phyloP scores from a whole-genome alignment of 2,113 vertebrate genomes.

The Erinaceus europaeus region DNA sequence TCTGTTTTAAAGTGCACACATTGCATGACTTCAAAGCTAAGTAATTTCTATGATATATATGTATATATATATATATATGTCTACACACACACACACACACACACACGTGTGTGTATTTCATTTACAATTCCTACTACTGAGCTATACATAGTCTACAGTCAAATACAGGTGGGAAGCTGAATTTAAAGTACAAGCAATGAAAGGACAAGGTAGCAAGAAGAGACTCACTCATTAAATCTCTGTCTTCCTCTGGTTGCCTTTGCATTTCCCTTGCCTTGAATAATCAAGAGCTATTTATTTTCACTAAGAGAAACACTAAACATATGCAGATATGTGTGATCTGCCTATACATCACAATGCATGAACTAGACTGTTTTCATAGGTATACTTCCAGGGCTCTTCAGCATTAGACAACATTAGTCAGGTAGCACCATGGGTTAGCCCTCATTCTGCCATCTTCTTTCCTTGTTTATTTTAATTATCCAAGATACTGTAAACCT shows the following conservation, averaged over 20 bases:
- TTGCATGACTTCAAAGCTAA: background rate
- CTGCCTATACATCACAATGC: background rate
- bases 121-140: background rate
- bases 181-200: background rate
- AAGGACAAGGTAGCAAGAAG: background rate
- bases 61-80: too few relatives aligned
- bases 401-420: background rate
- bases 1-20: background rate
- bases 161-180: background rate
- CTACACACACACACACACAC: too few relatives aligned
- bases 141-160: background rate
- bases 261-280: background rate
- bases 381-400: background rate
- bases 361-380: background rate
- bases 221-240: background rate
- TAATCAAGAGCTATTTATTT: background rate
- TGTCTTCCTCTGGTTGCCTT: background rate
- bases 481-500: background rate
- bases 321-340: background rate
- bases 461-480: slow-evolving; percentile 8
- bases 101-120: too few relatives aligned
- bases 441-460: background rate
- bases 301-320: background rate
- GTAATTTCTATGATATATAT: background rate
- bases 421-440: background rate